Percentiles rank a stretch among this genome's conserved stretches.
Conservation (phyloP, 2,888 invertebrate genomes). For the Lamellibrachia columna region DNA sequence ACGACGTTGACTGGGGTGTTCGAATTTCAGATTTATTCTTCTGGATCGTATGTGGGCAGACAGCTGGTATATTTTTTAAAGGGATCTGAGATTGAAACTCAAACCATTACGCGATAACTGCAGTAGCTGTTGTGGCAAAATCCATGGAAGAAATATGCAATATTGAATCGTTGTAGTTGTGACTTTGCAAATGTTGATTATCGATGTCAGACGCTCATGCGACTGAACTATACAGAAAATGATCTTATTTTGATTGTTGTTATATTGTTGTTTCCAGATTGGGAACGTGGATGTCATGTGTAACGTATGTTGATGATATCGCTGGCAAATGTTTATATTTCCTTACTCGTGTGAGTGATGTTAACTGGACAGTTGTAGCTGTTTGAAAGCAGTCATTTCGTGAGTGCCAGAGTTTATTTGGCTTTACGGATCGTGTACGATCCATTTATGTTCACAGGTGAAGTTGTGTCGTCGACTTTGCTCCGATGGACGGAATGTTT, state of each 20-base stretch:
- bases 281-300: background rate
- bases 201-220: background rate
- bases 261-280: background rate
- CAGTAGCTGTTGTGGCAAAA: background rate
- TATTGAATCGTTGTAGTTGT: background rate
- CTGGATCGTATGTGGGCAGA: background rate
- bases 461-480: background rate
- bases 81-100: background rate
- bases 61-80: background rate
- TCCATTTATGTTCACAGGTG: background rate
- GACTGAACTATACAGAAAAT: background rate
- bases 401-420: background rate
- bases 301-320: background rate
- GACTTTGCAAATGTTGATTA: slow-evolving; percentile 10
- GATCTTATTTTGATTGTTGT: background rate
- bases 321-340: background rate
- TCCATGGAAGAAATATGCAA: background rate
- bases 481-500: background rate
- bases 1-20: background rate
- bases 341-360: background rate
- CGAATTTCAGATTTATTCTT: background rate
- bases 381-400: background rate
- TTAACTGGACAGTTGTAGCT: background rate
- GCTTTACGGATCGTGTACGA: background rate
- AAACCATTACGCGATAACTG: background rate